phyloP scores from a whole-genome alignment of 2,797 vertebrate genomes.

The Enteromius paludinosus region DNA sequence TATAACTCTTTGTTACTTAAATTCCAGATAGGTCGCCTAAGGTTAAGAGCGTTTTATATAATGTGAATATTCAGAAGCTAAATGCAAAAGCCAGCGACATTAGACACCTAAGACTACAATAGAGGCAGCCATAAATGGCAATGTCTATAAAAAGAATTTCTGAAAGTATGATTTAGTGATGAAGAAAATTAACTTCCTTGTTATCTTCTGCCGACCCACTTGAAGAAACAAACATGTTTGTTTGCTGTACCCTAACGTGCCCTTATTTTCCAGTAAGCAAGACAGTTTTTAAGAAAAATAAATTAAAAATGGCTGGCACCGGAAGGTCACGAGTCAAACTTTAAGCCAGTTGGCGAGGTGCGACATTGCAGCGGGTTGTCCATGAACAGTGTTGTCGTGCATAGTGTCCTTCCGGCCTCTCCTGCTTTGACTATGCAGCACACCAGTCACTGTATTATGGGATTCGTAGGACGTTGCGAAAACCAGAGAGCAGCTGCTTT shows the following conservation, averaged over 20 bases:
- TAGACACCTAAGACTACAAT: constrained; percentile 16
- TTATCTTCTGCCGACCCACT: constrained; percentile 5
- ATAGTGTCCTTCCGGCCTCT: constrained; percentile 3
- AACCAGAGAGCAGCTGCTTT: constrained; percentile 23
- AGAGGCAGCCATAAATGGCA: constrained; percentile 23
- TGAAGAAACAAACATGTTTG: not conserved
- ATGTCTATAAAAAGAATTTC: constrained; percentile 21
- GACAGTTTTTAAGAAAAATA: not conserved
- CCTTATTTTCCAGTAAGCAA: constrained; percentile 15
- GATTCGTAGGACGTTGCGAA: not conserved
- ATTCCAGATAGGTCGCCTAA: not conserved
- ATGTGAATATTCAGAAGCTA: not conserved
- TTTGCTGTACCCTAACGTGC: not conserved
- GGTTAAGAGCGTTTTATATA: not conserved
- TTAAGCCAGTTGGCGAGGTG: constrained; percentile 54
- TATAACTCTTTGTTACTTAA: not conserved
- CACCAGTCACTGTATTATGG: constrained; percentile 6
- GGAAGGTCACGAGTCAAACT: constrained; percentile 28
- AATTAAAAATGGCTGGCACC: constrained; percentile 10
- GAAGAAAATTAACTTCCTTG: constrained; percentile 45
- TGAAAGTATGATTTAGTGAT: constrained; percentile 42
- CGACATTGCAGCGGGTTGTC: constrained; percentile 53
- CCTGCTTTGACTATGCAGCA: constrained; percentile 28
- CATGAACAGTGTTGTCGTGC: not conserved
- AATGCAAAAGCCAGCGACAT: constrained; percentile 1